Evolutionary conservation across 2,113 vertebrate species (phyloP).

Genomic region (Hystrix brachyura): DNA sequence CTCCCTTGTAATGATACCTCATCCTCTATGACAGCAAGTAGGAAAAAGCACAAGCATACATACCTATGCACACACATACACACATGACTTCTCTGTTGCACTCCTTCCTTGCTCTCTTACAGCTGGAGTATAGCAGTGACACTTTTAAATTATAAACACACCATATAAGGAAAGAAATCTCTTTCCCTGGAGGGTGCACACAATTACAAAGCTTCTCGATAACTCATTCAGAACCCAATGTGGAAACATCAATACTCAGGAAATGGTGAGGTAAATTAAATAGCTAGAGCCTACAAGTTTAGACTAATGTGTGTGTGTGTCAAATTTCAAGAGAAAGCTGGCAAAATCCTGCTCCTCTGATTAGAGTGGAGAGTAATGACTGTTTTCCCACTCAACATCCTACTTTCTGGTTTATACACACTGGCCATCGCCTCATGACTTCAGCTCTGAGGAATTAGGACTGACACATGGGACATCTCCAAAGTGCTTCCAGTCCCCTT

Average conservation of each 20-base stretch:
- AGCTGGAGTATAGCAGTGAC: not conserved
- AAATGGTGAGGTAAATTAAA: not conserved
- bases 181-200: not conserved
- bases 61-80: accelerated
- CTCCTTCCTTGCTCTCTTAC: not conserved
- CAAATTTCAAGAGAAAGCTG: not conserved
- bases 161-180: not conserved
- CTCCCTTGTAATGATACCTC: not conserved
- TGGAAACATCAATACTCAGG: not conserved
- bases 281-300: not conserved
- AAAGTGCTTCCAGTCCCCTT: not conserved
- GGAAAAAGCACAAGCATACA: not conserved
- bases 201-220: not conserved
- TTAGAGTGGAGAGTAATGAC: not conserved
- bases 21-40: not conserved
- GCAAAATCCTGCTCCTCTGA: not conserved
- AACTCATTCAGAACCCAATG: not conserved
- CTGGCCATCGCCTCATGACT: not conserved
- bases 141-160: not conserved
- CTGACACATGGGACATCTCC: not conserved
- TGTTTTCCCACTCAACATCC: not conserved
- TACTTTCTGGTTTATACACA: not conserved
- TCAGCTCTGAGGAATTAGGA: not conserved
- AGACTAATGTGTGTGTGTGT: not conserved
- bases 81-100: not conserved